Evolutionary conservation across 2,888 invertebrate genomes (phyloP).

Genomic region (Poecilus cupreus): DNA sequence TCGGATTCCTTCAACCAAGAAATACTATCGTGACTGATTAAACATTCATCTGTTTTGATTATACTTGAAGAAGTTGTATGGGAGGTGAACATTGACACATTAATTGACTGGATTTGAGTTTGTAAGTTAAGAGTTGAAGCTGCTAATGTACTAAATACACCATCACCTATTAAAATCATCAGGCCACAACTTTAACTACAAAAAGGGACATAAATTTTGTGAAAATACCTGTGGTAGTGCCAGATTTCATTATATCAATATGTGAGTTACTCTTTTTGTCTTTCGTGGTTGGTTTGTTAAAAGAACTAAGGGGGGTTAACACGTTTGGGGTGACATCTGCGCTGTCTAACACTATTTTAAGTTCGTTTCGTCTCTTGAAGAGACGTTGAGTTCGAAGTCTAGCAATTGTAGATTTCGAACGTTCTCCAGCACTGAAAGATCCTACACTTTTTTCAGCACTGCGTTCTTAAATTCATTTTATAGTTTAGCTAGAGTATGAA

Average conservation of each 20-base stretch:
- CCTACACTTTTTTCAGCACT: background rate
- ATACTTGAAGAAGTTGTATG: background rate
- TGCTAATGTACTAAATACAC: background rate
- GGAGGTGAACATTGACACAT: background rate
- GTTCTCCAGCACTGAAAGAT: background rate
- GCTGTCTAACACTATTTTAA: background rate
- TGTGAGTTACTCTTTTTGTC: background rate
- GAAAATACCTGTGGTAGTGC: background rate
- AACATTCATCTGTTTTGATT: constrained; percentile 4
- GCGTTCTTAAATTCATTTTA: too few relatives aligned
- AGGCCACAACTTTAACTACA: background rate
- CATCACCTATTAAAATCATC: background rate
- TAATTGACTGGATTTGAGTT: constrained; percentile 26
- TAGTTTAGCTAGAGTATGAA: too few relatives aligned
- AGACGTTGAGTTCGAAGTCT: too few relatives aligned
- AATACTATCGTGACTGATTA: background rate
- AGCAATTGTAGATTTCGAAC: too few relatives aligned
- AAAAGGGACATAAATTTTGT: too few relatives aligned
- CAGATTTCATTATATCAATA: background rate
- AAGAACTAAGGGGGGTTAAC: background rate
- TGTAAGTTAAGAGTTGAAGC: constrained; percentile 3
- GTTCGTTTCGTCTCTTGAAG: constrained; percentile 39
- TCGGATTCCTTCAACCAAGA: background rate
- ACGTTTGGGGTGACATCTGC: constrained; percentile 22
- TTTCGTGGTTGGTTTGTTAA: background rate